Evolutionary conservation across 2,113 vertebrate genomes (phyloP), one percentile per base, ranked within the genome.

Genomic region (Puntigrus tetrazona): DNA sequence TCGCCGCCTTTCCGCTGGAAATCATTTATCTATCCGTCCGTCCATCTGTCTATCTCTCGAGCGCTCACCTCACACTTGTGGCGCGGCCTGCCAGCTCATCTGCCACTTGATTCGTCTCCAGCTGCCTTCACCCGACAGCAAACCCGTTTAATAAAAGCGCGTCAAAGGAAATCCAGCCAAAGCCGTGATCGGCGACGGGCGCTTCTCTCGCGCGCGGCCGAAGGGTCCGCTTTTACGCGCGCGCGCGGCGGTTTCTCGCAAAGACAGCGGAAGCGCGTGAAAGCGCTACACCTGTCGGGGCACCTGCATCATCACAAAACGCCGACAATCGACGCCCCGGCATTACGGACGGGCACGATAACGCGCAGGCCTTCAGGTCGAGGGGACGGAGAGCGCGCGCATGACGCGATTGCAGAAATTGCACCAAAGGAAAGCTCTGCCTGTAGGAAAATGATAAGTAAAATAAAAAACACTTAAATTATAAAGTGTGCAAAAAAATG

Each of bases 1-100:
- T 78, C 52, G 25, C 70, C 74, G 82, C 85, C 78, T 59, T 81
- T 85, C 77, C 65, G 59, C 72, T 78, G 69, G 76, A 77, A 81
- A 80, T 87, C 78, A 86, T 80, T 69, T 76, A 79, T 88, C 80
- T 90, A 73, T 41, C 69, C 61, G 70, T 83, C 84, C 81, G 78
- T 83, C 87, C 88, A 76, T 45, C 86, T 85, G 85, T 75, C 82
- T 65, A 72, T 25, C 74, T 88, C 65, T 84, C 65, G 75, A 27
- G 73, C 73, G 29, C 50, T 84, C 80, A 59, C 85, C 89, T 63
- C 76, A 50, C 85, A 72, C 84, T 79, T 63, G 70, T 86, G 79
- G 81, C 82, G 82, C 76, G 43, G 87, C 47, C 55, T 81, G 75
- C 63, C 83, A 29, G 78, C 75, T 87, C 67, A 75, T 77, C 85